Conservation (phyloP, 2,797 vertebrate species). For the Xyrichtys novacula region DNA sequence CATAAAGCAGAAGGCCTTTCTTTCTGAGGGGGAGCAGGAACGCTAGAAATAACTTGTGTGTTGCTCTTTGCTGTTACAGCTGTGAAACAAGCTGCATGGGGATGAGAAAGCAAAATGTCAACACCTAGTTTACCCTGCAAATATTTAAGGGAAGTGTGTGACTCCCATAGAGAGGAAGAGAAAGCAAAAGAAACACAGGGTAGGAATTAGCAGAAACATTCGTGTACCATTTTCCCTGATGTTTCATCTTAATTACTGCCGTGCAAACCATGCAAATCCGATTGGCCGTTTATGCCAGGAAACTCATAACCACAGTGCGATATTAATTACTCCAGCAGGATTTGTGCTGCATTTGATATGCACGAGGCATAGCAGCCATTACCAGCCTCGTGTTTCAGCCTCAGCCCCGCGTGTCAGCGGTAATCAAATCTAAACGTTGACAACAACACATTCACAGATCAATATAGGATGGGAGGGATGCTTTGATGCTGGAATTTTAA, state of each 20-base stretch:
- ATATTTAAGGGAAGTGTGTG: slow-evolving; percentile 61
- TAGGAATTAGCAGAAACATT: slow-evolving; percentile 60
- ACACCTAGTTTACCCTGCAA: slow-evolving; percentile 52
- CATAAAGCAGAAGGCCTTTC: slow-evolving; percentile 18
- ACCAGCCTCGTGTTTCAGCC: slow-evolving; percentile 82
- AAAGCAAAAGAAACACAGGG: slow-evolving; percentile 31
- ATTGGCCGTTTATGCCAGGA: slow-evolving; percentile 84
- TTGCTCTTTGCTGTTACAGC: slow-evolving; percentile 32
- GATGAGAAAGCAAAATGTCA: slow-evolving; percentile 64
- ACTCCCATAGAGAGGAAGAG: slow-evolving; percentile 42
- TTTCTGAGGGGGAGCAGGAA: slow-evolving; percentile 25
- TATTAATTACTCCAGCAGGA: slow-evolving; percentile 85
- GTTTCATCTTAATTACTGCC: slow-evolving; percentile 78
- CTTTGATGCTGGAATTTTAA: slow-evolving; percentile 81
- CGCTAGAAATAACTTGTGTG: slow-evolving; percentile 40
- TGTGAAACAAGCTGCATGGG: slow-evolving; percentile 58
- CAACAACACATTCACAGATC: slow-evolving; percentile 84
- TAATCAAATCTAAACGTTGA: slow-evolving; percentile 89
- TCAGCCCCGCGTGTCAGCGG: slow-evolving; percentile 81
- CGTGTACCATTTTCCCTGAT: slow-evolving; percentile 57
- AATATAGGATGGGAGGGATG: slow-evolving; percentile 76
- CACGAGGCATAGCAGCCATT: slow-evolving; percentile 74
- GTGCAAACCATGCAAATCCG: slow-evolving; percentile 78
- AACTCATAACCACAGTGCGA: slow-evolving; percentile 83
- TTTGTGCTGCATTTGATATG: slow-evolving; percentile 83